phyloP scores from a whole-genome alignment of 2,113 vertebrate species.

The Puma concolor region DNA sequence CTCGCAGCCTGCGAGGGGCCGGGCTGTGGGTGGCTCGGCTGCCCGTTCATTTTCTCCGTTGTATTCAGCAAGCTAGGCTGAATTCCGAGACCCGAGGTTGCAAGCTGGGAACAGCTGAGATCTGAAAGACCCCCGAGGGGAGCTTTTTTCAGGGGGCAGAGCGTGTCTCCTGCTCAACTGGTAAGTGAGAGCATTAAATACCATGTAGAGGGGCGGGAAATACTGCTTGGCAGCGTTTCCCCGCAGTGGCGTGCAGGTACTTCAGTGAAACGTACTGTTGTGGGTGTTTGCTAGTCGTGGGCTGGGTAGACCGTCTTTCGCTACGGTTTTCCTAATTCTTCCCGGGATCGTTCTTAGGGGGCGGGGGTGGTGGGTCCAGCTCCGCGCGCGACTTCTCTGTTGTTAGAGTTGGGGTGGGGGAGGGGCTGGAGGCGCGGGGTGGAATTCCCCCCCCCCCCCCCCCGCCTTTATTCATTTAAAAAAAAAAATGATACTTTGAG shows the following conservation, averaged over 20 bases:
- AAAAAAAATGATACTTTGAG: not conserved
- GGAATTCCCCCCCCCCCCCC: not conserved
- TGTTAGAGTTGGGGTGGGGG: slow-evolving; percentile 47
- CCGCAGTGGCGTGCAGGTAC: not conserved
- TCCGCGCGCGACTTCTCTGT: not conserved
- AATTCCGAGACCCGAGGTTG: slow-evolving; percentile 50
- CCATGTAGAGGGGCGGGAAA: not conserved
- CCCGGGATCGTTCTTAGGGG: not conserved
- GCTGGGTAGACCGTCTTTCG: not conserved
- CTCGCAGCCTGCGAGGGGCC: slow-evolving; percentile 49
- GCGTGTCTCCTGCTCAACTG: not conserved
- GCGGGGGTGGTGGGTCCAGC: not conserved
- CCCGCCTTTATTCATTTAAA: not conserved
- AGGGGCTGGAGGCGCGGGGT: not conserved
- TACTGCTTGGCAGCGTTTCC: not conserved
- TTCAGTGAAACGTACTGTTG: not conserved
- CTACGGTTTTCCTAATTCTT: not conserved
- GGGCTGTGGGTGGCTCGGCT: slow-evolving; percentile 50
- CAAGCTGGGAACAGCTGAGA: not conserved
- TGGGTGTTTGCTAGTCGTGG: not conserved
- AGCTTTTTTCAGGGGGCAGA: not conserved
- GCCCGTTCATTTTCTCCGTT: slow-evolving; percentile 2
- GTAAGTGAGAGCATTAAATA: slow-evolving; percentile 81
- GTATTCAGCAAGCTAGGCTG: slow-evolving; percentile 53
- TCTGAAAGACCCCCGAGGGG: slow-evolving; percentile 6